A percentile compares a stretch with the other conserved stretches of the same genome.
phyloP scores from a whole-genome alignment of 2,888 invertebrate species.

The Bhutanitis thaidina region DNA sequence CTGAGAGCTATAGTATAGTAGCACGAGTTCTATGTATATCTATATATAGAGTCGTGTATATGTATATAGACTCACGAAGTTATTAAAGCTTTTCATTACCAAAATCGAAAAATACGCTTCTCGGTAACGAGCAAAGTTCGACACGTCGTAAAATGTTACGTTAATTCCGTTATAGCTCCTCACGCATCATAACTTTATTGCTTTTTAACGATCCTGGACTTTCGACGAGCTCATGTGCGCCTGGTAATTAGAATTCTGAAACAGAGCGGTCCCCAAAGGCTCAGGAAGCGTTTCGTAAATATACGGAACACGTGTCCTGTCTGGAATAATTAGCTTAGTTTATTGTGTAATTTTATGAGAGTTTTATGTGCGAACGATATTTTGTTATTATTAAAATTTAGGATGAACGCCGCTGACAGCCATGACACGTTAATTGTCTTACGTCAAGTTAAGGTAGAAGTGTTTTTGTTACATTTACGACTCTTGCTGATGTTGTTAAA shows the following conservation, averaged over 20 bases:
- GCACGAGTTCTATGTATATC: too few relatives aligned
- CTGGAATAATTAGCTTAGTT: constrained; percentile 29
- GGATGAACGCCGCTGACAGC: constrained; percentile 15
- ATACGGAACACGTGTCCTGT: constrained; percentile 33
- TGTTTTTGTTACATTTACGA: neutral
- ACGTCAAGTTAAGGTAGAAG: neutral
- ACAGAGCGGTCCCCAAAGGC: constrained; percentile 25
- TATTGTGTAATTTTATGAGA: constrained; percentile 33
- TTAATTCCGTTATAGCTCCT: constrained; percentile 1
- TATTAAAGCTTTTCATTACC: neutral
- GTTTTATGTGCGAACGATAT: constrained; percentile 25
- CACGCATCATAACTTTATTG: constrained; percentile 28
- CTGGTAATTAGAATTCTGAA: constrained; percentile 14
- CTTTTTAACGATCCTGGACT: constrained; percentile 31
- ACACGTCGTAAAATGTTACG: constrained; percentile 12
- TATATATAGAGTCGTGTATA: too few relatives aligned
- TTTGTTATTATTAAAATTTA: constrained; percentile 11
- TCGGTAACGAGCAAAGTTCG: constrained; percentile 6
- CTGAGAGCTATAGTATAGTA: too few relatives aligned
- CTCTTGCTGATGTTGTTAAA: too few relatives aligned
- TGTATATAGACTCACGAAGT: too few relatives aligned
- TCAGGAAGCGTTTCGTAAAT: constrained; percentile 31
- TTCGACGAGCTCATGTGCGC: constrained; percentile 10
- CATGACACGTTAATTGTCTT: constrained; percentile 9
- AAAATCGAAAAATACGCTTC: neutral